These are phyloP conservation scores for Microtus oregoni DNA, from an alignment of 2,113 vertebrate species.

Conservation along the genomic window DNA sequence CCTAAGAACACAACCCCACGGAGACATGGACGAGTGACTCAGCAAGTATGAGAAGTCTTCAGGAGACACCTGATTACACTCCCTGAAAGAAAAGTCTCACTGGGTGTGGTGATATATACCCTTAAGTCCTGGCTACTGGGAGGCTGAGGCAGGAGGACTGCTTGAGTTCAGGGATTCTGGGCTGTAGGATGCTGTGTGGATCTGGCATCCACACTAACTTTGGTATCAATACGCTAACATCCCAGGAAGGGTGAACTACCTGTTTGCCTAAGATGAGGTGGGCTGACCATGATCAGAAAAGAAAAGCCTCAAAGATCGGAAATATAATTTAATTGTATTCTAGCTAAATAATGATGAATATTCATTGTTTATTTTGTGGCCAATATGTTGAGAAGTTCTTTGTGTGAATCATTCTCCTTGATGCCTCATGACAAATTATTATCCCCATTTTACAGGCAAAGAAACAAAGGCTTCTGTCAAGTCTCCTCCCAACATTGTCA, in stretches of 20 bases:
- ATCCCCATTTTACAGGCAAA: slow-evolving; percentile 13
- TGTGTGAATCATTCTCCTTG: not conserved
- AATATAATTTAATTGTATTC: not conserved
- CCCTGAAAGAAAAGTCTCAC: not conserved
- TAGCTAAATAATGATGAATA: slow-evolving; percentile 16
- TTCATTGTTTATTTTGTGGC: slow-evolving; percentile 1
- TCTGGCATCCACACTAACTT: not conserved
- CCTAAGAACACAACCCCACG: not conserved
- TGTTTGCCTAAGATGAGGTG: not conserved
- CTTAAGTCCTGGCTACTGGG: not conserved
- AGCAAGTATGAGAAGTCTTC: not conserved
- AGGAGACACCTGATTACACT: not conserved
- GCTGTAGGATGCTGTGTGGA: not conserved
- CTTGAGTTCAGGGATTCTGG: not conserved
- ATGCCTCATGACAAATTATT: not conserved
- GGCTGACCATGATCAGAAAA: not conserved
- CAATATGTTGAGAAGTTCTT: slow-evolving; percentile 35
- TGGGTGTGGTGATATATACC: not conserved
- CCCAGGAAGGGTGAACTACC: too few species aligned
- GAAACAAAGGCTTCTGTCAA: slow-evolving; percentile 28
- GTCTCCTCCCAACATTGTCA: not conserved
- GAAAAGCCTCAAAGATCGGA: slow-evolving; percentile 12
- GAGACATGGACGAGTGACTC: not conserved
- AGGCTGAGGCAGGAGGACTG: not conserved
- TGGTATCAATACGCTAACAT: not conserved